A percentile compares a stretch with the other conserved stretches of the same genome.
Conservation (phyloP, 1,140 invertebrate species). For the Metopolophium dirhodum region DNA sequence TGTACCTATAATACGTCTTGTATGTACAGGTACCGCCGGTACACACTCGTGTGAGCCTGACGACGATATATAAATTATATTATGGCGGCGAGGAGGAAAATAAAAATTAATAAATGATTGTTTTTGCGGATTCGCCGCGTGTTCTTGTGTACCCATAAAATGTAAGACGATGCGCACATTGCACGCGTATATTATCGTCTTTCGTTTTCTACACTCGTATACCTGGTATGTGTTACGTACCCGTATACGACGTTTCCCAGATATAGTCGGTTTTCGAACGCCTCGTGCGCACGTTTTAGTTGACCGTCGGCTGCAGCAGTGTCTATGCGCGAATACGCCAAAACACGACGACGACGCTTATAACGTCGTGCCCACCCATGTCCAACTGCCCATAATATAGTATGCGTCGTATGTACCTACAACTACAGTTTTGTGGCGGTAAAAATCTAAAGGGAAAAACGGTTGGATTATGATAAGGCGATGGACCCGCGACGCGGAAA, state of each 20-base stretch:
- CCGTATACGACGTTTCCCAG: neutral
- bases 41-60: neutral
- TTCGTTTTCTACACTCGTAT: neutral
- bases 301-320: too few species aligned
- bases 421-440: neutral
- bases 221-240: neutral
- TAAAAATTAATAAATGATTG: neutral
- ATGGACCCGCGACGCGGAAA: neutral
- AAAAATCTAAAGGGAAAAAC: neutral
- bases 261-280: neutral
- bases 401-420: neutral
- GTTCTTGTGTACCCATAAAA: neutral
- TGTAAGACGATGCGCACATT: neutral
- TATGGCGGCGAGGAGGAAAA: neutral
- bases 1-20: neutral
- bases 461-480: neutral
- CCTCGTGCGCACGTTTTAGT: neutral
- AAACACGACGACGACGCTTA: neutral
- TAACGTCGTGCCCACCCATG: neutral
- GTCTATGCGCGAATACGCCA: neutral
- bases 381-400: neutral
- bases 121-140: neutral
- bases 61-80: neutral
- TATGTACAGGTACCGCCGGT: neutral
- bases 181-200: neutral